A percentile compares a stretch with the other conserved stretches of the same genome.
These are phyloP conservation scores for Alexandromys fortis DNA, from an alignment of 2,113 vertebrate genomes.

Conservation along the genomic window DNA sequence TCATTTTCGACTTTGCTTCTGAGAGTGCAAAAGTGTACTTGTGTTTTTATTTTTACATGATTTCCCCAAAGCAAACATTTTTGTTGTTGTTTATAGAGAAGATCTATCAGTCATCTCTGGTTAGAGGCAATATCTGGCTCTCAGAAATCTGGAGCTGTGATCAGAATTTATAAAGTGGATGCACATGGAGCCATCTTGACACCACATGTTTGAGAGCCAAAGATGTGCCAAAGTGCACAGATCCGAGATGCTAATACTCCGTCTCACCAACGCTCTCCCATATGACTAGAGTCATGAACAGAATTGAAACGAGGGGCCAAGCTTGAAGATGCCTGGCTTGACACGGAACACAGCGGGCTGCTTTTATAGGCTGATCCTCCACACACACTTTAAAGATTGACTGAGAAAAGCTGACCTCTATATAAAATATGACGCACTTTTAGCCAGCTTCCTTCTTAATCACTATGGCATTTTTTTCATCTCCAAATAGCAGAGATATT, in stretches of 20 bases:
- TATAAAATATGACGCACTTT: neutral
- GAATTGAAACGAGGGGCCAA: neutral
- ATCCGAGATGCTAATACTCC: neutral
- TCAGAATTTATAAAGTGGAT: neutral
- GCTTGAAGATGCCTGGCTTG: neutral
- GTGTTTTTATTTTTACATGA: neutral
- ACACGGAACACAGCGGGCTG: neutral
- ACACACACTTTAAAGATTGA: neutral
- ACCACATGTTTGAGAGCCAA: neutral
- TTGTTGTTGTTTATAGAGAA: neutral
- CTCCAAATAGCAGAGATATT: neutral
- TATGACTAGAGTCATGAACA: neutral
- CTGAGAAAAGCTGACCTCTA: neutral
- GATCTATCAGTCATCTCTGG: neutral
- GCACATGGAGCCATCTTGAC: neutral
- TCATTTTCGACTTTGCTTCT: neutral
- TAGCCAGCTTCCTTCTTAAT: neutral
- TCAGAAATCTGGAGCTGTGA: neutral
- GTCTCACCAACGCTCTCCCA: neutral
- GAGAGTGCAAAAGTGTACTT: neutral
- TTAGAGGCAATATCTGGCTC: neutral
- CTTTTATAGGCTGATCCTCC: neutral
- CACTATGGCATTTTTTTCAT: neutral
- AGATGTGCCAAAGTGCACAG: neutral
- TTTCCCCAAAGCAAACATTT: neutral